phyloP scores from a whole-genome alignment of 2,888 invertebrate genomes.

The Agrochola macilenta region DNA sequence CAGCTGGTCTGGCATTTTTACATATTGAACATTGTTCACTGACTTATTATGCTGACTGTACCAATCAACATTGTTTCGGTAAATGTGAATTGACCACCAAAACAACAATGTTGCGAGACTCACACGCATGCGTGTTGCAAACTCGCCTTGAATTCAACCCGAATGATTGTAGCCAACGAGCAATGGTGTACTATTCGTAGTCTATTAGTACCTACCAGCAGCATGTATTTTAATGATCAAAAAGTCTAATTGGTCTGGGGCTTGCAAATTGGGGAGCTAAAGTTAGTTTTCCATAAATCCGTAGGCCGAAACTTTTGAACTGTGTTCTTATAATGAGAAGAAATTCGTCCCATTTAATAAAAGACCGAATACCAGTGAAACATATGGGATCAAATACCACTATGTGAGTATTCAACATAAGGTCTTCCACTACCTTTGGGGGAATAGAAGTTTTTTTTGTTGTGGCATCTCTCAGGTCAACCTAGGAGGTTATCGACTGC shows the following conservation, averaged over 20 bases:
- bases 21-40: background rate
- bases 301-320: background rate
- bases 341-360: background rate
- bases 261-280: background rate
- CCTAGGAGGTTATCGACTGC: too few species aligned
- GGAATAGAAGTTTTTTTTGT: background rate
- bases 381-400: background rate
- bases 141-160: constrained; percentile 68
- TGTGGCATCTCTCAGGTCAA: too few species aligned
- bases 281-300: background rate
- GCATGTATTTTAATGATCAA: constrained; percentile 22
- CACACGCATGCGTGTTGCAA: constrained; percentile 65
- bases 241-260: background rate
- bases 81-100: constrained; percentile 60
- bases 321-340: background rate
- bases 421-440: background rate
- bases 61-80: constrained; percentile 56
- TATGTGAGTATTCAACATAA: background rate
- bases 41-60: constrained; percentile 17
- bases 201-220: background rate
- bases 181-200: constrained; percentile 10
- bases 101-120: constrained; percentile 66
- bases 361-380: background rate
- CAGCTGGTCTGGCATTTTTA: background rate
- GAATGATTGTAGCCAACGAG: constrained; percentile 56